Evolutionary conservation across 2,113 vertebrate genomes (phyloP).

Genomic region (Lampris incognitus): DNA sequence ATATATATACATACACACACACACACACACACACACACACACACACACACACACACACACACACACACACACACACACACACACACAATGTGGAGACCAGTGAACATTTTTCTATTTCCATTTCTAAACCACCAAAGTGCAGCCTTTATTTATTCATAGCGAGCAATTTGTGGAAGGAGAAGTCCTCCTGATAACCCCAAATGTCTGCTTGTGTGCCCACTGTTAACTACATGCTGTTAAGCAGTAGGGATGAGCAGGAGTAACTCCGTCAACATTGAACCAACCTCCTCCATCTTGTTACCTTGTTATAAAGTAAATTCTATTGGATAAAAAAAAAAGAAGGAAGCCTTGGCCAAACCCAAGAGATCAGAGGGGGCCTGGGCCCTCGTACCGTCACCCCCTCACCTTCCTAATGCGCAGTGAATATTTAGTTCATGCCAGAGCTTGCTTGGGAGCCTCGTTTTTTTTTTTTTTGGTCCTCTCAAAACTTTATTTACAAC

Average conservation of each 20-base stretch:
- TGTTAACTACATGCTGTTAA: neutral
- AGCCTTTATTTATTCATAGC: slow-evolving; percentile 54
- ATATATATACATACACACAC: neutral
- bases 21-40: neutral
- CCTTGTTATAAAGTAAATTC: slow-evolving; percentile 17
- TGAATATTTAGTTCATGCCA: slow-evolving; percentile 47
- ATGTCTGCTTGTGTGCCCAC: slow-evolving; percentile 29
- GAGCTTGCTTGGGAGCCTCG: slow-evolving; percentile 41
- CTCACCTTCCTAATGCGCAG: slow-evolving; percentile 34
- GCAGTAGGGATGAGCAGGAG: neutral
- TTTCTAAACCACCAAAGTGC: neutral
- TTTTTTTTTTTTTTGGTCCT: neutral
- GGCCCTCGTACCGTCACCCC: slow-evolving; percentile 10
- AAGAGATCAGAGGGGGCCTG: slow-evolving; percentile 18
- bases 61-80: neutral
- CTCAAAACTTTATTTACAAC: slow-evolving; percentile 53
- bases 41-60: neutral
- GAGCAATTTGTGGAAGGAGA: slow-evolving; percentile 28
- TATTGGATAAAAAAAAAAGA: neutral
- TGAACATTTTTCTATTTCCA: neutral
- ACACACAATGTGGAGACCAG: neutral
- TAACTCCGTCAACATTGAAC: neutral
- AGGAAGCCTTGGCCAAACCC: slow-evolving; percentile 3
- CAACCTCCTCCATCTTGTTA: neutral
- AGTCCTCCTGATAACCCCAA: slow-evolving; percentile 26